A percentile compares a stretch with the other conserved stretches of the same genome.
Evolutionary conservation across 2,797 vertebrate genomes (phyloP).

Genomic region (Pseudochaenichthys georgianus): DNA sequence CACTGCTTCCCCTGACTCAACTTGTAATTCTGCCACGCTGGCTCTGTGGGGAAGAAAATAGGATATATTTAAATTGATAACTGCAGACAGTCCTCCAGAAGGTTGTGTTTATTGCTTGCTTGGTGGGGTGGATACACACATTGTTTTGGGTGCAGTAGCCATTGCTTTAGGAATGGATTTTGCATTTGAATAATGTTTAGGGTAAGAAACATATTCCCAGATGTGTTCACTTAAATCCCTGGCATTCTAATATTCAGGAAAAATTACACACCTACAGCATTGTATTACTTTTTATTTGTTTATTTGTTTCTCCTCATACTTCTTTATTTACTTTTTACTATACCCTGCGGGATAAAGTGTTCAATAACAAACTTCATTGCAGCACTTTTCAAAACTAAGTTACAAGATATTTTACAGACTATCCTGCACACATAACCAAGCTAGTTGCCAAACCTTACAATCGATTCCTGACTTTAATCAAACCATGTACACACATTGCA

Average conservation of each 20-base stretch:
- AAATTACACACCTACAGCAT: conserved; percentile 8
- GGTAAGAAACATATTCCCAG: conserved; percentile 25
- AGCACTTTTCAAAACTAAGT: conserved; percentile 19
- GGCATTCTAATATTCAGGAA: conserved; percentile 28
- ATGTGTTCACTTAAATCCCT: conserved; percentile 32
- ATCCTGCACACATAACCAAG: too few species aligned
- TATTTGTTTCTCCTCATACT: not conserved
- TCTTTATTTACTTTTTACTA: conserved; percentile 2
- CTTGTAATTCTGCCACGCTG: conserved; percentile 65
- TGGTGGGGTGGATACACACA: conserved; percentile 31
- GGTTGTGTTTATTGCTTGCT: conserved; percentile 46
- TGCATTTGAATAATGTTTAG: conserved; percentile 39
- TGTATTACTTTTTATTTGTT: conserved; percentile 28
- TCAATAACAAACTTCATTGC: conserved; percentile 10
- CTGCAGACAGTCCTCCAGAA: conserved; percentile 45
- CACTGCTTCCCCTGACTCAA: conserved; percentile 63
- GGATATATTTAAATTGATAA: conserved; percentile 67
- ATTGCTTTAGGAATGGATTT: conserved; percentile 46
- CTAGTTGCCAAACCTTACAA: too few species aligned
- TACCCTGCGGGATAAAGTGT: conserved; percentile 10
- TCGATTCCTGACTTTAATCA: too few species aligned
- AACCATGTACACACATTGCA: too few species aligned
- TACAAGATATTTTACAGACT: conserved; percentile 3
- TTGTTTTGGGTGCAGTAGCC: conserved; percentile 43
- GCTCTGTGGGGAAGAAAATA: conserved; percentile 46